These are phyloP conservation scores for Strongylocentrotus purpuratus DNA, from an alignment of 35 echinoderm and acorn worm species.

Conservation along the genomic window DNA sequence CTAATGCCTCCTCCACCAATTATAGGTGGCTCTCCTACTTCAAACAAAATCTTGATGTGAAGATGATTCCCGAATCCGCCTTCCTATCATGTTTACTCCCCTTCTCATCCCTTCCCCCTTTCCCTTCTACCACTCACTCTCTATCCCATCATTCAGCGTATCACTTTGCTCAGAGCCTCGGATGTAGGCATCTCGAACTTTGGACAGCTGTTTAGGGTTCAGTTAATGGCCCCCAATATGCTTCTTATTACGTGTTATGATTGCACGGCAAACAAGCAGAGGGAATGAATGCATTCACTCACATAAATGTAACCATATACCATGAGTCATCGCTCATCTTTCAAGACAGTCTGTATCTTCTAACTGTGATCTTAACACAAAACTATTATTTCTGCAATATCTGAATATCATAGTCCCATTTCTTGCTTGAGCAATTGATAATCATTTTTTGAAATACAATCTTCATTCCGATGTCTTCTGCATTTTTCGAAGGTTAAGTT, in stretches of 20 bases:
- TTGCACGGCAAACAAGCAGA: not conserved
- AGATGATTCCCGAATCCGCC: not conserved
- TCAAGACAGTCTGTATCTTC: not conserved
- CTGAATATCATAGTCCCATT: too few relatives aligned
- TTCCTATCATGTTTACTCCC: not conserved
- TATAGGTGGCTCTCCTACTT: not conserved
- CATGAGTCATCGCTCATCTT: not conserved
- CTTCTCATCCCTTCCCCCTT: not conserved
- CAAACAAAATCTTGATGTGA: slow-evolving; percentile 2
- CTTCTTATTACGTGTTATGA: not conserved
- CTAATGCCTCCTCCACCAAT: slow-evolving; percentile 25
- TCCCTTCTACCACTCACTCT: not conserved
- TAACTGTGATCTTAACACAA: too few relatives aligned
- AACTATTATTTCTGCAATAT: too few relatives aligned
- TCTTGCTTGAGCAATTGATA: too few relatives aligned
- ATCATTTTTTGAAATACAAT: too few relatives aligned
- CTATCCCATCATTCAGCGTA: not conserved
- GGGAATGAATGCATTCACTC: not conserved
- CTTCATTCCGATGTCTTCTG: too few relatives aligned
- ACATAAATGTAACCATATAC: not conserved
- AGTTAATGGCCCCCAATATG: not conserved
- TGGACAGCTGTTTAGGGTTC: slow-evolving; percentile 8
- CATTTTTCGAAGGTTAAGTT: too few relatives aligned
- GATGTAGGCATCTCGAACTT: not conserved
- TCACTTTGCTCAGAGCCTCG: not conserved